These are phyloP conservation scores for Sesamia inferens DNA, from an alignment of 2,888 invertebrate species.

Conservation along the genomic window DNA sequence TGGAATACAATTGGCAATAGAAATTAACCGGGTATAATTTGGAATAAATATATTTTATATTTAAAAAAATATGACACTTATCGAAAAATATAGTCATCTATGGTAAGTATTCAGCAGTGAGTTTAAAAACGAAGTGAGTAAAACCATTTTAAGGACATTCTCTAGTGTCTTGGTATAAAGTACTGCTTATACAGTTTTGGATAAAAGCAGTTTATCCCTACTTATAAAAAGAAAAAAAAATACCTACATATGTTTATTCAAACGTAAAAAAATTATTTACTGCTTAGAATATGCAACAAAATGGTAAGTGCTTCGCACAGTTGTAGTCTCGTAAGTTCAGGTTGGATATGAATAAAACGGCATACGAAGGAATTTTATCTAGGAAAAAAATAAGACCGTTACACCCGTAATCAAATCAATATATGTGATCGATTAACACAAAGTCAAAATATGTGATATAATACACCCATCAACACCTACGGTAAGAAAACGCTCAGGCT, in stretches of 20 bases:
- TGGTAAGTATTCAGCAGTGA: too few species aligned
- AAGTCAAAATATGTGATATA: neutral
- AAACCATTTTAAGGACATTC: too few species aligned
- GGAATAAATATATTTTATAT: neutral
- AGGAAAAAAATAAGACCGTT: neutral
- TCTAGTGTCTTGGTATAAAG: too few species aligned
- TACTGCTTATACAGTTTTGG: too few species aligned
- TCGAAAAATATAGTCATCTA: too few species aligned
- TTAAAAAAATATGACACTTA: neutral
- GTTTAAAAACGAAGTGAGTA: too few species aligned
- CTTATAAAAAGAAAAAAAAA: too few species aligned
- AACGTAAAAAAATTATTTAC: neutral
- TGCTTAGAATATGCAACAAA: neutral
- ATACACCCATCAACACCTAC: too few species aligned
- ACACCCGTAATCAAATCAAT: neutral
- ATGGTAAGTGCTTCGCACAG: neutral
- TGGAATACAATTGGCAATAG: neutral
- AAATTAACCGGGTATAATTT: neutral
- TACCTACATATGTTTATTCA: too few species aligned
- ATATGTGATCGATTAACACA: neutral
- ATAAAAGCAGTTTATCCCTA: too few species aligned
- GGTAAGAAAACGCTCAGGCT: too few species aligned
- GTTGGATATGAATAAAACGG: neutral
- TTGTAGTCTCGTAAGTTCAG: neutral
- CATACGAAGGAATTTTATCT: neutral